Base-by-base conservation (phyloP, 2,797 vertebrate genomes). In the Pseudotriccus pelzelni region DNA sequence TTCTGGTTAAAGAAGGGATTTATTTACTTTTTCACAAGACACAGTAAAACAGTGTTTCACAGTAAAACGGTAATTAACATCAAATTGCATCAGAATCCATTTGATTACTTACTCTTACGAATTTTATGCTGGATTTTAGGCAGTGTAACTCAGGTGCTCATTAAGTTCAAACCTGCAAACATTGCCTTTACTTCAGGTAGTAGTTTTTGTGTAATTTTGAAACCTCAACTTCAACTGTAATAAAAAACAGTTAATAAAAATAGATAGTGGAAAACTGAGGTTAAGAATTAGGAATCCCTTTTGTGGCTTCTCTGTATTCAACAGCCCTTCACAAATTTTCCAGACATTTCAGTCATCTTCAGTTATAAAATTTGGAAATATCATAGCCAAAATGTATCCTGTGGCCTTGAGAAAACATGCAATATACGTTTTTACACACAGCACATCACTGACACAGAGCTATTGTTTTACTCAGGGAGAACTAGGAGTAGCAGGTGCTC, bases 391-490 rank as follows among this genome's bases (percentile, higher is more conserved):
- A 84, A 34, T 1, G 1, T 74, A 25, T 60, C 18, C 24, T 36
- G 30, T 85, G 28, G 68, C 66, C 39, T 62, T 80, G 64, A 77
- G 63, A 88, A 86, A 89, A 59, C 12, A 49, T n/a, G 28, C 53
- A 92, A 0, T 72, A 14, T 66, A 32, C 59, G 15, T 59, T 92
- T 87, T 92, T 84, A 72, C 27, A 41, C 23, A 25, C 23, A 56
- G 25, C 75, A 67, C 12, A 16, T 94, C 58, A 84, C 32, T 72
- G 47, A 95, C 72, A 88, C 37, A 70, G 58, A 90, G 62, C 74
- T 97, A 32, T 90, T 97, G 18, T 97, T 43, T 96, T 95, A 56
- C 72, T 50, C 94, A 99, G 99, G 99, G 99, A 89, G 98, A 98
- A 70, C 59, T 96, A 89, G 99, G 99, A 84, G 89, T 97, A 72